These are phyloP conservation scores for Miichthys miiuy DNA, from an alignment of 2,797 vertebrate species.

Conservation along the genomic window DNA sequence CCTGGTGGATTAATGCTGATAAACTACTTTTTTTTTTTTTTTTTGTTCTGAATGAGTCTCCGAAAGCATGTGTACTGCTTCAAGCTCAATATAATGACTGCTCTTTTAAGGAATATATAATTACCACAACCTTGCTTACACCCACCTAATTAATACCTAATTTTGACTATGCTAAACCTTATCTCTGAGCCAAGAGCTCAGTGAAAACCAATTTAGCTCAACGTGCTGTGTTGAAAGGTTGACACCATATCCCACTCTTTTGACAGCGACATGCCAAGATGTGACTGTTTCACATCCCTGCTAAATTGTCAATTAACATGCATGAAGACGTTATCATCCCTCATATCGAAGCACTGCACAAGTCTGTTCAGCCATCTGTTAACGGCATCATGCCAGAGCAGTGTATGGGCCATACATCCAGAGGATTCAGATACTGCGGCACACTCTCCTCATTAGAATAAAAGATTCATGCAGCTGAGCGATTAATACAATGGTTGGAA, in stretches of 20 bases:
- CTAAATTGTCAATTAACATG: slow-evolving; percentile 66
- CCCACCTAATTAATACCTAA: slow-evolving; percentile 27
- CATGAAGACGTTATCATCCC: slow-evolving; percentile 60
- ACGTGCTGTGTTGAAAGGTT: slow-evolving; percentile 44
- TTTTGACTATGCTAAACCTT: slow-evolving; percentile 16
- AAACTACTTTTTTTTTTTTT: background rate
- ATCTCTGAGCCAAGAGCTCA: slow-evolving; percentile 19
- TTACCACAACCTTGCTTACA: slow-evolving; percentile 25
- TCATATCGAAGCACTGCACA: slow-evolving; percentile 21
- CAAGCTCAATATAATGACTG: background rate
- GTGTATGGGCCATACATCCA: background rate
- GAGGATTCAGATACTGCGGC: background rate
- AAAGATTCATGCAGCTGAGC: background rate
- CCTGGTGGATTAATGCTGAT: background rate
- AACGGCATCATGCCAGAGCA: slow-evolving; percentile 27
- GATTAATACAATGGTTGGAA: background rate
- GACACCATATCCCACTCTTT: slow-evolving; percentile 41
- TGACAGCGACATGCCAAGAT: slow-evolving; percentile 28
- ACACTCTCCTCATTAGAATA: slow-evolving; percentile 34
- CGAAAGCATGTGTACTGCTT: background rate
- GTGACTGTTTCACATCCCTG: slow-evolving; percentile 50
- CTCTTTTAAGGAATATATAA: slow-evolving; percentile 29
- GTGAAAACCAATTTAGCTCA: slow-evolving; percentile 42
- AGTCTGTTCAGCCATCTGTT: slow-evolving; percentile 63
- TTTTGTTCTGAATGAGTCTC: background rate